Conservation (phyloP, 1,140 invertebrate species). For the Lepidurus couesii region DNA sequence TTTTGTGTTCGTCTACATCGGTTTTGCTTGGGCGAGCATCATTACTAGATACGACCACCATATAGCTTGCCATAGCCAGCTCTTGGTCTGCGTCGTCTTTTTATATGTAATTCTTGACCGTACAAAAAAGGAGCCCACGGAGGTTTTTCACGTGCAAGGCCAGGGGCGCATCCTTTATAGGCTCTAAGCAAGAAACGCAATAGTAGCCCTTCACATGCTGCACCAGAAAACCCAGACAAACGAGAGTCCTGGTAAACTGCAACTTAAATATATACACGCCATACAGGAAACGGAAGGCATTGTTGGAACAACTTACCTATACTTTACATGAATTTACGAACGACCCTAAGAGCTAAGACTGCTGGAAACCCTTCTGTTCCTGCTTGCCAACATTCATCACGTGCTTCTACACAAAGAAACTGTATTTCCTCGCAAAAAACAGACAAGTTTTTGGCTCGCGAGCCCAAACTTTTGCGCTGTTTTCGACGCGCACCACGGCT, state of each 20-base stretch:
- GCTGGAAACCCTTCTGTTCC: too few relatives aligned
- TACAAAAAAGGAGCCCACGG: constrained; percentile 8
- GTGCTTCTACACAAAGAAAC: constrained; percentile 5
- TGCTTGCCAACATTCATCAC: not conserved
- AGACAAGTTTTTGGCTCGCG: not conserved
- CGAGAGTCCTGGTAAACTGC: not conserved
- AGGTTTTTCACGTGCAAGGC: constrained; percentile 19
- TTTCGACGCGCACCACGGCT: not conserved
- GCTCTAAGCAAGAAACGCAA: not conserved
- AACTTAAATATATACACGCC: not conserved
- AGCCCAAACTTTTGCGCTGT: not conserved
- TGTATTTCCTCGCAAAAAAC: not conserved
- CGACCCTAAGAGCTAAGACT: not conserved
- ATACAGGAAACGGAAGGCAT: constrained; percentile 12
- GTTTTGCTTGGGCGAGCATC: not conserved
- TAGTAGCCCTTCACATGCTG: constrained; percentile 2
- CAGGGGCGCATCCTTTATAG: constrained; percentile 8
- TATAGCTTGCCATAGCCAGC: too few relatives aligned
- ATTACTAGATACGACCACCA: not conserved
- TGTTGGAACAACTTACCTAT: not conserved
- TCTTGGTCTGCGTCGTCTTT: not conserved
- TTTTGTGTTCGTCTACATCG: too few relatives aligned
- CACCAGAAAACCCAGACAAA: constrained; percentile 21
- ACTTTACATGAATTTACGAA: not conserved
- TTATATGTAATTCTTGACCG: not conserved